A percentile compares a stretch with the other conserved stretches of the same genome.
These are phyloP conservation scores for Grapholita molesta DNA, from an alignment of 1,140 invertebrate genomes.

Conservation along the genomic window DNA sequence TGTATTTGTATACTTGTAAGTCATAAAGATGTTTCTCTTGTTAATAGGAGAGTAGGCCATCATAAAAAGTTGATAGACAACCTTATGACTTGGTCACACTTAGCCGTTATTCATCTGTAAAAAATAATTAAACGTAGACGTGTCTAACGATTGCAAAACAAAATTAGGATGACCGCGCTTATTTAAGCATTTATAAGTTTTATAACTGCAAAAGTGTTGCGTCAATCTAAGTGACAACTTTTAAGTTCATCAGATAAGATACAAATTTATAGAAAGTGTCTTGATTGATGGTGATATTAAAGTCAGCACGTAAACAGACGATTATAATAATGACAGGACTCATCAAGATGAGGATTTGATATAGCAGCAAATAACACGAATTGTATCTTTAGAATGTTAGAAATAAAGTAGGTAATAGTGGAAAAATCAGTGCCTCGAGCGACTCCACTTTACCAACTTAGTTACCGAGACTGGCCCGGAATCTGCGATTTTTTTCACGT, in stretches of 20 bases:
- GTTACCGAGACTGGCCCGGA: too few species aligned
- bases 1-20: neutral
- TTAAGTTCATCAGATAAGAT: neutral
- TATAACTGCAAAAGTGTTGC: neutral
- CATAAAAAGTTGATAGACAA: neutral
- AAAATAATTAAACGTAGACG: neutral
- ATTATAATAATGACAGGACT: neutral
- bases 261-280: conserved; percentile 2
- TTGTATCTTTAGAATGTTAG: too few species aligned
- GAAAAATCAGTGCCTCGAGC: too few species aligned
- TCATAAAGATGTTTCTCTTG: neutral
- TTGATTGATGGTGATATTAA: neutral
- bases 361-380: too few species aligned
- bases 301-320: neutral
- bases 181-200: neutral
- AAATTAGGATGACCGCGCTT: neutral
- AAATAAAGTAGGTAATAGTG: too few species aligned
- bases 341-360: neutral
- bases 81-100: neutral
- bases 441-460: too few species aligned
- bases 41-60: neutral
- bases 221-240: conserved; percentile 1
- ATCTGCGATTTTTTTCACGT: too few species aligned
- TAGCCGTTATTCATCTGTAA: neutral
- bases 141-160: neutral